These are phyloP conservation scores for Geodia barretti DNA, from an alignment of 37 sponge, comb jelly and placozoan species.

Conservation along the genomic window DNA sequence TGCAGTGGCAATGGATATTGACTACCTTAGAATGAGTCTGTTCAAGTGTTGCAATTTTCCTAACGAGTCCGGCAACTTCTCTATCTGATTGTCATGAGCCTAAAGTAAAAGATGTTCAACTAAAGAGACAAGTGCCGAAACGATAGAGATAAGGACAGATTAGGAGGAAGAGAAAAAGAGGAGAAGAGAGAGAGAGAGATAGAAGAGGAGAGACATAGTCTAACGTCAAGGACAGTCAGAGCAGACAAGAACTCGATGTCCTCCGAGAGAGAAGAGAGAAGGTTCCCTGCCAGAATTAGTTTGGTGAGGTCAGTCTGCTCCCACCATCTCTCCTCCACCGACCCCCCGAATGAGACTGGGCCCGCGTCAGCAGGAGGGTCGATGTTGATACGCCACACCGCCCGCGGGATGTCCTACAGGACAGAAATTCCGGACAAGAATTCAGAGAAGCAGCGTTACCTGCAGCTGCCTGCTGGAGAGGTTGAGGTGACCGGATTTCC, in stretches of 20 bases:
- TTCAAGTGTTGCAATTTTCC: slow-evolving; percentile 56
- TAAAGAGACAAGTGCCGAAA: not conserved
- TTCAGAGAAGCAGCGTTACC: not conserved
- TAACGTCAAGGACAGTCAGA: slow-evolving; percentile 73
- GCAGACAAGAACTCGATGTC: slow-evolving; percentile 61
- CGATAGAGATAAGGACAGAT: not conserved
- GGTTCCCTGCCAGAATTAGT: slow-evolving; percentile 74
- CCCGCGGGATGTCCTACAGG: slow-evolving; percentile 46
- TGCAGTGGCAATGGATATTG: not conserved
- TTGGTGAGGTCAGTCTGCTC: slow-evolving; percentile 78
- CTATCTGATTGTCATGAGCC: slow-evolving; percentile 69
- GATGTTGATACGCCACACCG: slow-evolving; percentile 73
- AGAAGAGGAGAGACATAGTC: slow-evolving; percentile 7
- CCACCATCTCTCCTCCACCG: slow-evolving; percentile 73
- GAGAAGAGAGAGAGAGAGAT: not conserved
- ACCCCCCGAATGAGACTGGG: slow-evolving; percentile 7
- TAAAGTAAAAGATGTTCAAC: not conserved
- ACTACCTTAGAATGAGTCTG: slow-evolving; percentile 55
- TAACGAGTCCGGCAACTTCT: slow-evolving; percentile 57
- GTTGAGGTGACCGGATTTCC: slow-evolving; percentile 79
- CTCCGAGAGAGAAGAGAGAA: slow-evolving; percentile 66
- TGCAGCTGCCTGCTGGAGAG: slow-evolving; percentile 61
- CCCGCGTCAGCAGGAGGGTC: slow-evolving; percentile 16
- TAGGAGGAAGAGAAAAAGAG: too few relatives aligned
- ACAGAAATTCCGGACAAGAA: not conserved